phyloP scores from a whole-genome alignment of 2,888 invertebrate species.

The Phanerotoma sp. region DNA sequence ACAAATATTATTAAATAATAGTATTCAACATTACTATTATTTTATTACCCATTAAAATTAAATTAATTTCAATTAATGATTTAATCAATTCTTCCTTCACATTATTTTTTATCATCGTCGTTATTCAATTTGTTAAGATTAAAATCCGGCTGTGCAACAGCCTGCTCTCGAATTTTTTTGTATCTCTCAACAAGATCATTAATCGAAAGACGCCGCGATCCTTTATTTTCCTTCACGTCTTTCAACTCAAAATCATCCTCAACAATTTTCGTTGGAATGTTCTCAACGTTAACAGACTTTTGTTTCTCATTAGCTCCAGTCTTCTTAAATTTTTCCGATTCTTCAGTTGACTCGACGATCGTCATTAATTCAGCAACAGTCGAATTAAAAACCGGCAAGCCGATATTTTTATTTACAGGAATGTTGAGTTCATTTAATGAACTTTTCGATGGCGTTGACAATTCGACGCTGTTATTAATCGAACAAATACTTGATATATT shows the following conservation, averaged over 20 bases:
- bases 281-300: neutral
- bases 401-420: conserved; percentile 25
- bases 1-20: too few relatives aligned
- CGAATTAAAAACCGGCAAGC: conserved; percentile 24
- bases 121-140: too few relatives aligned
- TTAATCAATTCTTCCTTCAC: neutral
- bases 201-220: conserved; percentile 42
- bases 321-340: neutral
- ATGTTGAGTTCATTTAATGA: conserved; percentile 18
- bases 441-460: conserved; percentile 31
- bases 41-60: too few relatives aligned
- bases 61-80: too few relatives aligned
- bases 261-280: neutral
- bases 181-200: conserved; percentile 52
- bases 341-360: conserved; percentile 8
- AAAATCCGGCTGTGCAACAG: conserved; percentile 4
- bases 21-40: too few relatives aligned
- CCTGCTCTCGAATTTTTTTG: conserved; percentile 37
- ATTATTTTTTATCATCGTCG: conserved; percentile 34
- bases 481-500: conserved; percentile 33
- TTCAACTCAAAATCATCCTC: conserved; percentile 1
- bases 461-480: conserved; percentile 28
- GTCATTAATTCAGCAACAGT: conserved; percentile 22
- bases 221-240: conserved; percentile 21
- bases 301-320: neutral